Conservation (phyloP, 2,888 invertebrate genomes). For the Sinopyrophorus schimmeli region DNA sequence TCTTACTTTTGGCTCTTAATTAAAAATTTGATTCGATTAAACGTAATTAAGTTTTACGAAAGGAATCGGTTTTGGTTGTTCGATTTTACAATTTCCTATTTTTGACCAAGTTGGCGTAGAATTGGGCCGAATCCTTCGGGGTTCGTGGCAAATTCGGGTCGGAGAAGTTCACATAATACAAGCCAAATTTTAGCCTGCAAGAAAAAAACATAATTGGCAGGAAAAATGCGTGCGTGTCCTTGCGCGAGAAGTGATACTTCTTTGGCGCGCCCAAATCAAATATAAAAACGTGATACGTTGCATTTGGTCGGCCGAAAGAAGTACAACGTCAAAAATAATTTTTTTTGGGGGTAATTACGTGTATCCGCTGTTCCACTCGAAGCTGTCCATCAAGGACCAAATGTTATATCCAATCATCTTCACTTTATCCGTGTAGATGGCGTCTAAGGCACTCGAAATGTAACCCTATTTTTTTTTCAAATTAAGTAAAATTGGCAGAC, state of each 20-base stretch:
- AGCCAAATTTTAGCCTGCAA: constrained; percentile 11
- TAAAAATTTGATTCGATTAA: too few relatives aligned
- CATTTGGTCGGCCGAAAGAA: background rate
- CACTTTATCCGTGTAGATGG: constrained; percentile 52
- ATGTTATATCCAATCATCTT: constrained; percentile 61
- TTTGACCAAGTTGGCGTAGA: background rate
- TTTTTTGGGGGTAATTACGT: constrained; percentile 42
- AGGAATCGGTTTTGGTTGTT: too few relatives aligned
- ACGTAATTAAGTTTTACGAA: too few relatives aligned
- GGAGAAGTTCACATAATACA: constrained; percentile 13
- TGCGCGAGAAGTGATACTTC: too few relatives aligned
- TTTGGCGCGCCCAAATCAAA: too few relatives aligned
- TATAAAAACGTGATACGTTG: too few relatives aligned
- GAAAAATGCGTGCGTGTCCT: too few relatives aligned
- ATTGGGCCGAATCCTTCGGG: constrained; percentile 10
- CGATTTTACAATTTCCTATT: background rate
- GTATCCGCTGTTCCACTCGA: constrained; percentile 63
- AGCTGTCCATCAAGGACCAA: constrained; percentile 67
- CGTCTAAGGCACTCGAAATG: background rate
- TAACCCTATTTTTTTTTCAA: background rate
- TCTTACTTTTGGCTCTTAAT: too few relatives aligned
- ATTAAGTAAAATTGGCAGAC: background rate
- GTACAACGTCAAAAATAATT: background rate
- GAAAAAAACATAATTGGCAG: too few relatives aligned
- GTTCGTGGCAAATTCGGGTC: constrained; percentile 20